Conservation (phyloP, 2,113 vertebrate genomes). For the Cynocephalus volans region DNA sequence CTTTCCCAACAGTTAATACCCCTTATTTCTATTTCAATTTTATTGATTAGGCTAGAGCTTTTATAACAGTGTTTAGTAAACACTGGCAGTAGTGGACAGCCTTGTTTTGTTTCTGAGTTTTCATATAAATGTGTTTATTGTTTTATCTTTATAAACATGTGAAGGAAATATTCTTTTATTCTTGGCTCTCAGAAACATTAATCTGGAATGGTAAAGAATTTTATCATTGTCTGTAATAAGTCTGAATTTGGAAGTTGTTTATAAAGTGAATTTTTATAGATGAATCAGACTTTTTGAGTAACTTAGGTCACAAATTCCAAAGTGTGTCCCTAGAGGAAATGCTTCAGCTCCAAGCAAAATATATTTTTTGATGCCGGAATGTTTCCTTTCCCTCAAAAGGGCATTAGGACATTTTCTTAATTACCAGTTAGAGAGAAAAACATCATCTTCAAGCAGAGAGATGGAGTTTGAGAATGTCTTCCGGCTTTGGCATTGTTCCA, state of each 20-base stretch:
- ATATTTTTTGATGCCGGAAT: constrained; percentile 18
- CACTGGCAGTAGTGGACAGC: neutral
- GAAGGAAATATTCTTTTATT: constrained; percentile 38
- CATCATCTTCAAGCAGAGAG: constrained; percentile 15
- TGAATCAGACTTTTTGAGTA: constrained; percentile 65
- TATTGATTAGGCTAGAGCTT: constrained; percentile 27
- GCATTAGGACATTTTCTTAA: constrained; percentile 60
- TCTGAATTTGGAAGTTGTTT: constrained; percentile 67
- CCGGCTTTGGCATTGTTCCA: neutral
- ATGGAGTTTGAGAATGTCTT: constrained; percentile 21
- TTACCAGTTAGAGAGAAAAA: neutral
- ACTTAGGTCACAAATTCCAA: constrained; percentile 54
- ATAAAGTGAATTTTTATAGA: constrained; percentile 59
- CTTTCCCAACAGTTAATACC: neutral
- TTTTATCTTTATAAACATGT: constrained; percentile 35
- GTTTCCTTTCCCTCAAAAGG: constrained; percentile 49
- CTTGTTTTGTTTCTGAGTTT: constrained; percentile 57
- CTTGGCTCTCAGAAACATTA: constrained; percentile 30
- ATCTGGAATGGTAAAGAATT: neutral
- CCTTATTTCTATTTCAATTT: neutral
- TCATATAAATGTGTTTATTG: constrained; percentile 3
- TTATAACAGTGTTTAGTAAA: constrained; percentile 18
- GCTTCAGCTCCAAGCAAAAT: constrained; percentile 14
- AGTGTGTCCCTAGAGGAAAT: constrained; percentile 71
- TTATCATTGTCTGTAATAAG: constrained; percentile 3